A percentile compares a stretch with the other conserved stretches of the same genome.
phyloP scores from a whole-genome alignment of 2,888 invertebrate genomes.

The Poecilobothrus nobilitatus region DNA sequence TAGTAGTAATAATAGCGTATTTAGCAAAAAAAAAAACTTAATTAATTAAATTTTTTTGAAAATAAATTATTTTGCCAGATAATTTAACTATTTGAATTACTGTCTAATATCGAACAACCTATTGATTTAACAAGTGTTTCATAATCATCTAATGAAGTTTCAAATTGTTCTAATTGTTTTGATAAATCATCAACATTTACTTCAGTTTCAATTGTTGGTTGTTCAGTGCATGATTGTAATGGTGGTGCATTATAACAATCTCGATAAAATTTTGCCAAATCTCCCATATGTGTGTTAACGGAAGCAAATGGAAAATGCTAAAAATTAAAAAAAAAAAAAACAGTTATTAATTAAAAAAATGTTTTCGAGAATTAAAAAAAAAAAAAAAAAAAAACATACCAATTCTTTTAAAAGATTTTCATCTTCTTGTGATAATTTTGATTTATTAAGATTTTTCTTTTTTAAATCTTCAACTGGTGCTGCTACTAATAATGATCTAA shows the following conservation, averaged over 20 bases:
- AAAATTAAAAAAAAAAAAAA: slow-evolving; percentile 18
- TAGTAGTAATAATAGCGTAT: too few species aligned
- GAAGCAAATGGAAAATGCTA: slow-evolving; percentile 44
- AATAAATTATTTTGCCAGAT: neutral
- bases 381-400: slow-evolving; percentile 19
- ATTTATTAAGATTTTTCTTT: slow-evolving; percentile 21
- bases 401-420: slow-evolving; percentile 42
- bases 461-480: slow-evolving; percentile 23
- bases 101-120: slow-evolving; percentile 8
- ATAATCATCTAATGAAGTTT: slow-evolving; percentile 42
- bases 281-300: slow-evolving; percentile 40
- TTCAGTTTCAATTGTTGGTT: slow-evolving; percentile 15
- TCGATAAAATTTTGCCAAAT: slow-evolving; percentile 44
- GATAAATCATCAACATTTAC: slow-evolving; percentile 38
- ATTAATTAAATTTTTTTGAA: too few species aligned
- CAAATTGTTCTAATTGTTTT: slow-evolving; percentile 43
- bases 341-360: neutral
- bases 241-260: slow-evolving; percentile 43
- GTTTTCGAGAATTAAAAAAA: neutral
- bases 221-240: slow-evolving; percentile 25
- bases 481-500: slow-evolving; percentile 36
- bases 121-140: slow-evolving; percentile 37
- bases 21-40: too few species aligned
- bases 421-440: slow-evolving; percentile 32
- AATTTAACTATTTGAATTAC: slow-evolving; percentile 10